Base-by-base conservation (phyloP, 2,113 vertebrate genomes). In the Sylvicapra grimmia region DNA sequence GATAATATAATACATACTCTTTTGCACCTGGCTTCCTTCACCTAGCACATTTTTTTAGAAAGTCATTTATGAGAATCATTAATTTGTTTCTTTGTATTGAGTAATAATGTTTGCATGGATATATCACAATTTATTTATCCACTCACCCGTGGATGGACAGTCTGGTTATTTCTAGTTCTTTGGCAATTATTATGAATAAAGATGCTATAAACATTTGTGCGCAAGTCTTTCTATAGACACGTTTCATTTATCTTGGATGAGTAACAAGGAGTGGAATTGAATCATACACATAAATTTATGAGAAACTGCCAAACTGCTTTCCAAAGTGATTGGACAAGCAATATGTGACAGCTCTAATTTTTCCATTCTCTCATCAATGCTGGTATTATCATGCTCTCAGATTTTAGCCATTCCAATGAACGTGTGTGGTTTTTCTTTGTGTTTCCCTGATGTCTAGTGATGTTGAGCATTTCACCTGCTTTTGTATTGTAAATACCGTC, bases 401-500 rank as follows among this genome's bases (percentile, higher is more conserved):
- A 33, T 25, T 10, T 51, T 3, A 72, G 51, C 88, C 59, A 19
- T 36, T 65, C 68, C 11, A 21, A 49, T 25, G 27, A 6, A 4
- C 8, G 5, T 13, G 53, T 16, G 18, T n/a, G 33, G 44, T 33
- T 80, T 94, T 36, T 4, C 53, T 33, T 47, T 58, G 21, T 27
- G 5, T 83, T 77, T 87, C 13, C 25, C 58, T 4, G 15, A 44
- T 29, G 31, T 59, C 56, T 47, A 5, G 18, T 15, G 19, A n/a
- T 5, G 9, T 0, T 21, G 10, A 51, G n/a, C n/a, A 59, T 31
- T 40, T 19, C 40, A 0, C 2, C 6, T 31, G 13, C n/a, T 18
- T 51, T n/a, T 85, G 11, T 63, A 15, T 47, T 47, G 29, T 25
- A 33, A 58, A 90, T 36, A 68, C 16, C 1, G 1, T 90, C 29